Conservation (phyloP, 1,140 invertebrate genomes). For the Lycorma delicatula region DNA sequence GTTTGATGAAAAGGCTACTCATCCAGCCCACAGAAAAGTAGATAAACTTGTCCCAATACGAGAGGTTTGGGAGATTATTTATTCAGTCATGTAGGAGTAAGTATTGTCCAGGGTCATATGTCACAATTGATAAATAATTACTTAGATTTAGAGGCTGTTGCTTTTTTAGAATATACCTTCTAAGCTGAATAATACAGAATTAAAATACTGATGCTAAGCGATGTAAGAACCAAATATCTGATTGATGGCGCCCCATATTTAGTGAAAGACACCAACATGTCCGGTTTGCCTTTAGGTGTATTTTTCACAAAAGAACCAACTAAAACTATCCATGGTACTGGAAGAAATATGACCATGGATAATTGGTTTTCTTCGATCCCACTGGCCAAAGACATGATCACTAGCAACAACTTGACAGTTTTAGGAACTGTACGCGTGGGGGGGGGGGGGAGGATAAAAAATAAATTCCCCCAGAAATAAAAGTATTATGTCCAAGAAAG, state of each 20-base stretch:
- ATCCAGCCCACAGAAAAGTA: conserved; percentile 8
- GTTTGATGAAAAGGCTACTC: conserved; percentile 24
- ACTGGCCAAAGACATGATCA: conserved; percentile 28
- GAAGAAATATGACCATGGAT: conserved; percentile 37
- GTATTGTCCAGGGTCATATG: conserved; percentile 13
- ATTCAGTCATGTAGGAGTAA: conserved; percentile 3
- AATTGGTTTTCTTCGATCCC: conserved; percentile 38
- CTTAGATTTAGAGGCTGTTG: conserved; percentile 33
- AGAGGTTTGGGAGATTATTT: conserved; percentile 22
- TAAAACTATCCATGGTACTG: conserved; percentile 15
- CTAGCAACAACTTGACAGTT: conserved; percentile 20
- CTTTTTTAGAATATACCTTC: conserved; percentile 38
- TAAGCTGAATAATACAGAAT: conserved; percentile 31
- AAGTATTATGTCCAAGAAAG: not conserved
- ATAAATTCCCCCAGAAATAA: conserved; percentile 16
- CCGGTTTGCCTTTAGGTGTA: not conserved
- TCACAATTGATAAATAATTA: conserved; percentile 14
- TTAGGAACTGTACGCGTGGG: conserved; percentile 18
- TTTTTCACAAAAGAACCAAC: conserved; percentile 17
- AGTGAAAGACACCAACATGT: conserved; percentile 15
- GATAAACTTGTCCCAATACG: conserved; percentile 24
- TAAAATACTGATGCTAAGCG: conserved; percentile 25
- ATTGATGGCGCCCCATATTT: conserved; percentile 24
- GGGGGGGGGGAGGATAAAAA: too few relatives aligned
- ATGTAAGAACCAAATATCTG: conserved; percentile 24